A percentile compares a stretch with the other conserved stretches of the same genome.
Evolutionary conservation across 53 echinoderm and acorn worm genomes (phyloP).

Genomic region (Actinopyga echinites): DNA sequence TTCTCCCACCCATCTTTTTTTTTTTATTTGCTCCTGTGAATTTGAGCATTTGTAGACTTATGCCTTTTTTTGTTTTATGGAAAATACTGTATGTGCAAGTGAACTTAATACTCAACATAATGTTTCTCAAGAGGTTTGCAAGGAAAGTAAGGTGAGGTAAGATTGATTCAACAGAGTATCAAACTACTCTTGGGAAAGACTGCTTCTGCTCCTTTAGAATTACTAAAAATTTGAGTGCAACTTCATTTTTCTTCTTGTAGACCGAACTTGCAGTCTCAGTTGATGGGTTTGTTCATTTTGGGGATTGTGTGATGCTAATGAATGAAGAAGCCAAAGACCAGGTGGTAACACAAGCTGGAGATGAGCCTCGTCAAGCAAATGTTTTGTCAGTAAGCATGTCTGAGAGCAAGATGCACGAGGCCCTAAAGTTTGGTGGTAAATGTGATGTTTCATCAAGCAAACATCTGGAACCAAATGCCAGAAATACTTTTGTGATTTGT

Average conservation of each 20-base stretch:
- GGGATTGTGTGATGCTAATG: constrained; percentile 85
- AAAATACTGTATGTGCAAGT: too few relatives aligned
- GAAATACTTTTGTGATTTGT: constrained; percentile 90
- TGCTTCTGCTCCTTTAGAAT: neutral
- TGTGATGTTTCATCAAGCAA: constrained; percentile 79
- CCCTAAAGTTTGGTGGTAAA: constrained; percentile 79
- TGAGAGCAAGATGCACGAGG: constrained; percentile 77
- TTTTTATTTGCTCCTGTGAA: too few relatives aligned
- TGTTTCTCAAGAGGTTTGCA: too few relatives aligned
- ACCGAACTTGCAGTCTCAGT: constrained; percentile 74
- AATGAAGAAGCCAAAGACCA: constrained; percentile 80
- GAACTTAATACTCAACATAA: too few relatives aligned
- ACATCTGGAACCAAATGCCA: constrained; percentile 65
- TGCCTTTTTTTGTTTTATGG: too few relatives aligned
- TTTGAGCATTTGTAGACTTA: too few relatives aligned
- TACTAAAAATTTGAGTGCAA: too few relatives aligned
- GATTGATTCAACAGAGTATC: neutral
- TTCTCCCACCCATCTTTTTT: too few relatives aligned
- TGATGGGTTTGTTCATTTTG: constrained; percentile 91
- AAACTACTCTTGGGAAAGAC: neutral
- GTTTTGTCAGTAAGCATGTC: constrained; percentile 85
- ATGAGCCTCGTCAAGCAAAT: constrained; percentile 80
- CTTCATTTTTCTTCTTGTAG: constrained; percentile 35
- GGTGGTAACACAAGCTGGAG: constrained; percentile 64
- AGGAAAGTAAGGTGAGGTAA: too few relatives aligned